Percentiles rank a stretch among this genome's conserved stretches.
These are phyloP conservation scores for Hyphantria cunea DNA, from an alignment of 1,140 invertebrate species.

Conservation along the genomic window DNA sequence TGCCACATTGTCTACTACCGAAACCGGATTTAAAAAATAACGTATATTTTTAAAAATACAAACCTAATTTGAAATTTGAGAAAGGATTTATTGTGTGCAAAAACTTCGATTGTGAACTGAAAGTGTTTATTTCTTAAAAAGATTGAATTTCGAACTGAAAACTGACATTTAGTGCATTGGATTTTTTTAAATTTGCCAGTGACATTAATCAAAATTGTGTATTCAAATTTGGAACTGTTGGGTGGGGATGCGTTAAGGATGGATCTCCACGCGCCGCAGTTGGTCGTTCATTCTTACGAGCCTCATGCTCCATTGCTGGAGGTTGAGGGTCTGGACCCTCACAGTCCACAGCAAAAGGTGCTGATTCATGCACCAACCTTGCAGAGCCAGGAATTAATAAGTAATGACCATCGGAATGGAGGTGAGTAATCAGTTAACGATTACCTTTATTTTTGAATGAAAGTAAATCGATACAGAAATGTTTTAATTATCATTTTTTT, in stretches of 20 bases:
- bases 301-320: conserved; percentile 69
- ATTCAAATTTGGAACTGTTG: conserved; percentile 4
- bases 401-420: conserved; percentile 71
- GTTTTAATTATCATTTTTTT: no score
- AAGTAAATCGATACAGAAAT: no score
- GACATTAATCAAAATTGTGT: conserved; percentile 4
- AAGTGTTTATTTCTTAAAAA: neutral
- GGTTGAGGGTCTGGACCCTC: conserved; percentile 71
- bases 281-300: conserved; percentile 73
- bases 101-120: no score
- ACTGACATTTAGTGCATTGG: neutral
- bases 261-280: conserved; percentile 69
- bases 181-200: neutral
- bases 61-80: neutral
- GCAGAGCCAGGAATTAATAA: conserved; percentile 69
- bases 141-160: conserved; percentile 4
- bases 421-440: conserved; percentile 49
- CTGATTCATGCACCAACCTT: conserved; percentile 67
- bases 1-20: conserved; percentile 38
- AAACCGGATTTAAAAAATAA: conserved; percentile 5
- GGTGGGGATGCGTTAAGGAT: conserved; percentile 51
- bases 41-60: conserved; percentile 2
- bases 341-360: conserved; percentile 75
- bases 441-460: no score
- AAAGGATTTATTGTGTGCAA: no score